Conservation (phyloP, 1,140 invertebrate genomes). For the Atta texana region DNA sequence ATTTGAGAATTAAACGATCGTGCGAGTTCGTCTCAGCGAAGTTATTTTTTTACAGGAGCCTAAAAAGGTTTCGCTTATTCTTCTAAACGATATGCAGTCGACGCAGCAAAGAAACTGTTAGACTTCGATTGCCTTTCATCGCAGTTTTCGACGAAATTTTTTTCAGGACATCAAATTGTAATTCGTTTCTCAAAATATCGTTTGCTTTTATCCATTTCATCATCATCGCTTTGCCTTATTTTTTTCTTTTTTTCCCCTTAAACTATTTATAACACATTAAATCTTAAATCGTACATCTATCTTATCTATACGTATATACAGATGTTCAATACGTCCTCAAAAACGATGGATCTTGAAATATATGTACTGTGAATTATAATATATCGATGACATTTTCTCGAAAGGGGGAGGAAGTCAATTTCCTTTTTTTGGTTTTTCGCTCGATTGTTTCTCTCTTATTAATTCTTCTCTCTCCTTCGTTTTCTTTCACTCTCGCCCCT, state of each 20-base stretch:
- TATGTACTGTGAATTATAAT: slow-evolving; percentile 22
- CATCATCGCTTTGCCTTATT: neutral
- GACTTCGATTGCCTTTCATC: slow-evolving; percentile 1
- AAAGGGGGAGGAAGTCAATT: slow-evolving; percentile 18
- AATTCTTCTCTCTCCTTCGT: neutral
- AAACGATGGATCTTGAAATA: slow-evolving; percentile 15
- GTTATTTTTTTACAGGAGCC: neutral
- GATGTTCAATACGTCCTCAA: slow-evolving; percentile 6
- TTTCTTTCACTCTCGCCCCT: slow-evolving; percentile 17
- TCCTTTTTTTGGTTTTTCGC: slow-evolving; percentile 45
- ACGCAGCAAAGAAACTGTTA: neutral
- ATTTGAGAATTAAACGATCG: slow-evolving; percentile 4
- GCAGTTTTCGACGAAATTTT: slow-evolving; percentile 21
- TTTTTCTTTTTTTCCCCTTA: slow-evolving; percentile 42
- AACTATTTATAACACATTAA: slow-evolving; percentile 52
- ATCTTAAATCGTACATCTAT: slow-evolving; percentile 61
- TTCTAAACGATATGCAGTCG: neutral
- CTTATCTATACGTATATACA: slow-evolving; percentile 69
- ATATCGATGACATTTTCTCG: slow-evolving; percentile 11
- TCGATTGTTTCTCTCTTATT: neutral
- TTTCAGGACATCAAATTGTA: neutral
- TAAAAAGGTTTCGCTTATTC: neutral
- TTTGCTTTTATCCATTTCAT: neutral
- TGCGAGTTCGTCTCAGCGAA: neutral
- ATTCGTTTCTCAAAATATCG: neutral